Evolutionary conservation across 2,888 invertebrate species (phyloP), one percentile per base, ranked within the genome.

Genomic region (Calliscelio sp.): DNA sequence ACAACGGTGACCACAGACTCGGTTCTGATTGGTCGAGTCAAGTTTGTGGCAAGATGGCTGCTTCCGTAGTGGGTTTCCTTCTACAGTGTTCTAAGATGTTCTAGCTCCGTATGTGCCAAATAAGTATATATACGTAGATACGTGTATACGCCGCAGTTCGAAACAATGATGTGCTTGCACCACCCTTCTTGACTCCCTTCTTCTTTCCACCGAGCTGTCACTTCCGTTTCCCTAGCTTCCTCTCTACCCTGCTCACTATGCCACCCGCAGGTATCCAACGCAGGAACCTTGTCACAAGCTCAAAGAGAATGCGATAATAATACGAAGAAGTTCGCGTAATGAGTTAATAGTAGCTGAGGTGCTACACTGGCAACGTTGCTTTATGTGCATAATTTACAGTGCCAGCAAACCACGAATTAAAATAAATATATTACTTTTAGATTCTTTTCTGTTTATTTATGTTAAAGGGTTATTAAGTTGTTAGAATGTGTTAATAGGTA

Each of bases 11-110:
- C 93, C 93, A 93, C 93, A 93, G 91, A 90, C 92, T 92, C 92
- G 90, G 90, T 92, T 91, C 92, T 93, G 91, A 93, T 93, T 93
- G 93, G 93, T 93, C 92, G 92, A 93, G 92, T 92, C 91, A 91
- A 92, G 92, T 92, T 93, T 93, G 93, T 92, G 93, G 93, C 93
- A 93, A 93, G 92, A 93, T 93, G 93, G 93, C 93, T 92, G 90
- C 90, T 88, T 81, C 80, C 86, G 70, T 84, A 78, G 84, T 61
- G 53, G 84, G 86, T 89, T 89, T 88, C 88, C 89, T 88, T 89
- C 88, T 88, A 89, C 88, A 89, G 86, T 88, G 87, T 91, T 91
- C 91, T 89, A 91, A 91, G 91, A 92, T 90, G 90, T 90, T 89
- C 89, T 90, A 86, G 88, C 89, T 77, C 73, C 87, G 84, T 89